Evolutionary conservation across 2,888 invertebrate genomes (phyloP).

Genomic region (Disparrhopalites patrizii): DNA sequence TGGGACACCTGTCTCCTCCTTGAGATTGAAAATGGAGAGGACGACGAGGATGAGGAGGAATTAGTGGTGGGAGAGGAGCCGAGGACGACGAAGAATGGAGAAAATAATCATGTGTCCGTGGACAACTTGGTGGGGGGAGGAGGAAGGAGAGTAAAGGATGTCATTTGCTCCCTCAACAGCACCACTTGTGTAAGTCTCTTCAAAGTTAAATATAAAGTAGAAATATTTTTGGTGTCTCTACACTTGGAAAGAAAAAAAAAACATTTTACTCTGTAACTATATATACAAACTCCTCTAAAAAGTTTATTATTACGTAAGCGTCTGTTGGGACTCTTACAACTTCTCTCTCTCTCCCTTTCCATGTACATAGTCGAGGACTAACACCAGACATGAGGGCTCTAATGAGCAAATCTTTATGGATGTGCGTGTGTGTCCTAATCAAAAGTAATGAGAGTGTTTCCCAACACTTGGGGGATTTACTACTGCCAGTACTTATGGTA

Average conservation of each 20-base stretch:
- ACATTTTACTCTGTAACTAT: not conserved
- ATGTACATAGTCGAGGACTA: not conserved
- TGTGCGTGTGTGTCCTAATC: conserved; percentile 22
- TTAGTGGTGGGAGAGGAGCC: too few species aligned
- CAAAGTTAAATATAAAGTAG: conserved; percentile 44
- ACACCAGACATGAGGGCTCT: too few species aligned
- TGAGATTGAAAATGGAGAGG: conserved; percentile 54
- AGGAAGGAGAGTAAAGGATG: conserved; percentile 11
- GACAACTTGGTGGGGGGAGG: too few species aligned
- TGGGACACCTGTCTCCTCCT: conserved; percentile 72
- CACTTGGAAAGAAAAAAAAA: not conserved
- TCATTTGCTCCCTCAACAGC: conserved; percentile 65
- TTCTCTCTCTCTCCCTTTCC: not conserved
- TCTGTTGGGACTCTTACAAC: not conserved
- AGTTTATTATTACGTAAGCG: not conserved
- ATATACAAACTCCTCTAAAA: too few species aligned
- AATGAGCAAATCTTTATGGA: conserved; percentile 32
- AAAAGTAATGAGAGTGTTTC: conserved; percentile 30
- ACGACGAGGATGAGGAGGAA: too few species aligned
- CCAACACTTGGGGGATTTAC: conserved; percentile 16
- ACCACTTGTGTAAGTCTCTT: conserved; percentile 68
- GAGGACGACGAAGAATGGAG: too few species aligned
- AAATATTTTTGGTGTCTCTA: too few species aligned
- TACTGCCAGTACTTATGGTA: too few species aligned
- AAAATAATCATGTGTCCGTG: too few species aligned